Evolutionary conservation across 2,113 vertebrate species (phyloP).

Genomic region (Python bivittatus): DNA sequence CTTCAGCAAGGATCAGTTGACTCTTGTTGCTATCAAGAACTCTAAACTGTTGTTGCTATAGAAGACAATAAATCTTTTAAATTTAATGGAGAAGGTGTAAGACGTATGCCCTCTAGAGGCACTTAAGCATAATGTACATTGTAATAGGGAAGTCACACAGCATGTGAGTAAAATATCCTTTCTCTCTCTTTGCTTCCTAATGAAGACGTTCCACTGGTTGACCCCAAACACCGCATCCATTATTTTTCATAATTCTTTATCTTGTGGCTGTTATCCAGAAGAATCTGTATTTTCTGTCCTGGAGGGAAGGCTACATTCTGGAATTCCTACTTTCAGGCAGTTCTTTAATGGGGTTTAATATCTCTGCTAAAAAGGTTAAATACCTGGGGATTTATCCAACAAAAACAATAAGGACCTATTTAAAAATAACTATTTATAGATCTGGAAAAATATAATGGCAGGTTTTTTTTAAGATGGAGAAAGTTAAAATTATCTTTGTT

Average conservation of each 20-base stretch:
- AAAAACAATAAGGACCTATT: not conserved
- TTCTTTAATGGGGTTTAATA: not conserved
- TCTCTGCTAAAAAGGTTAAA: not conserved
- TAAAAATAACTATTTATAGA: not conserved
- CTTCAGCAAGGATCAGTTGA: not conserved
- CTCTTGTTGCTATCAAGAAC: not conserved
- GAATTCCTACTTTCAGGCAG: not conserved
- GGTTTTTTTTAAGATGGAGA: not conserved
- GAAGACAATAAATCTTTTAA: not conserved
- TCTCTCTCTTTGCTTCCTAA: not conserved
- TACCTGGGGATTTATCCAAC: not conserved
- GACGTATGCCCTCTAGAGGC: not conserved
- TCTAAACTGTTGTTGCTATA: not conserved
- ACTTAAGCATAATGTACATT: not conserved
- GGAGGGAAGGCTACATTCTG: not conserved
- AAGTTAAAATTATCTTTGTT: not conserved
- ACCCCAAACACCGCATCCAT: fast-evolving
- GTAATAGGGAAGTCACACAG: fast-evolving
- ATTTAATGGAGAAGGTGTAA: not conserved
- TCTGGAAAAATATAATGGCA: not conserved
- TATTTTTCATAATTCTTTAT: not conserved
- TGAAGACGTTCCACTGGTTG: not conserved
- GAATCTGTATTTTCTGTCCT: not conserved
- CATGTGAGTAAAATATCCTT: not conserved
- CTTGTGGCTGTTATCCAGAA: slow-evolving; percentile 55